Evolutionary conservation across 2,113 vertebrate species (phyloP).

Genomic region (Pseudorhombus dupliciocellatus): DNA sequence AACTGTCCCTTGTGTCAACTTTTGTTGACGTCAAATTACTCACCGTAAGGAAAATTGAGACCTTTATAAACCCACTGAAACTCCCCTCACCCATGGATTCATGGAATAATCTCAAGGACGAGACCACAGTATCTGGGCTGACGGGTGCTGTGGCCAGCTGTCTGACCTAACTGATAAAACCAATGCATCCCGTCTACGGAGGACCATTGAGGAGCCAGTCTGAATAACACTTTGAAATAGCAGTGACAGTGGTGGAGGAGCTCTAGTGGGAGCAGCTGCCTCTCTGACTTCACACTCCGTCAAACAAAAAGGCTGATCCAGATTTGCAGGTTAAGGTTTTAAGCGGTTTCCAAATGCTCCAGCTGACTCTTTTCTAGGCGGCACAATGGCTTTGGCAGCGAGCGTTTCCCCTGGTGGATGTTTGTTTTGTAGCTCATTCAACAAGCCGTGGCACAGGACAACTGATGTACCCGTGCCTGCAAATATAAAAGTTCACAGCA

Average conservation of each 20-base stretch:
- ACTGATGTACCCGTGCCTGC: not conserved
- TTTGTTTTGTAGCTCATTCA: not conserved
- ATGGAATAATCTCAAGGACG: too few relatives aligned
- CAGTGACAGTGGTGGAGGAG: not conserved
- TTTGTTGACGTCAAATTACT: too few relatives aligned
- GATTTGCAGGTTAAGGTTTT: slow-evolving; percentile 2
- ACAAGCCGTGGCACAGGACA: not conserved
- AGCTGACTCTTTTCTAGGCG: not conserved
- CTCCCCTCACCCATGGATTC: too few relatives aligned
- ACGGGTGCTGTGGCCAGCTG: not conserved
- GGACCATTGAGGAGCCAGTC: not conserved
- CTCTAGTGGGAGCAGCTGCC: not conserved
- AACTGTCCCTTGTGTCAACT: too few relatives aligned
- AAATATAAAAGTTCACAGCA: not conserved
- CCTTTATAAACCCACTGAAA: too few relatives aligned
- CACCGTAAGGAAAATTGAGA: too few relatives aligned
- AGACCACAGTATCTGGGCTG: not conserved
- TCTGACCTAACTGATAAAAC: not conserved
- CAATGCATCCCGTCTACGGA: not conserved
- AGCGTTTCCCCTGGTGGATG: not conserved
- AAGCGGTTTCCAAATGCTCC: not conserved
- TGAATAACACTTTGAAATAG: not conserved
- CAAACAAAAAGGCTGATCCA: not conserved
- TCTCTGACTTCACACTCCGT: not conserved
- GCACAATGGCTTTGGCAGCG: not conserved